Evolutionary conservation across 2,797 vertebrate species (phyloP), one percentile per base, ranked within the genome.

Genomic region (Smutsia gigantea): DNA sequence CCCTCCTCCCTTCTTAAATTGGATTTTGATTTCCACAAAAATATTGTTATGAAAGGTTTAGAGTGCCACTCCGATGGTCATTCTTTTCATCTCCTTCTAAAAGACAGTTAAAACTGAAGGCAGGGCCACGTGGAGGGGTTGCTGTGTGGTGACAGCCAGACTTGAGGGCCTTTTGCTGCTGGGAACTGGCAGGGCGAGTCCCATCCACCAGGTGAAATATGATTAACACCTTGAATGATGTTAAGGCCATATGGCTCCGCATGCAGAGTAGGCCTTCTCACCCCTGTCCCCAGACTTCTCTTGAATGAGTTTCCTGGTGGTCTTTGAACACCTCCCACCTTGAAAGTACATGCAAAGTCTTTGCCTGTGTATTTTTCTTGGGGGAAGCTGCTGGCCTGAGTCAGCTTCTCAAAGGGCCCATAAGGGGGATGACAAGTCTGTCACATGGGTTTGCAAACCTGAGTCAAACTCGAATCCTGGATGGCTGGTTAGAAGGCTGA

Each of bases 11-110:
- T 55, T 79, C 37, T 71, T 69, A 12, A 77, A 29, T n/a, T 57
- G 83, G 42, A n/a, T 71, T 92, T 34, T 53, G 49, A 68, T 72
- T 63, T 87, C 15, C 21, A 81, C 66, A 92, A n/a, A 79, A 19
- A 49, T 34, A 25, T 34, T 13, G 15, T 23, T 53, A n/a, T 5
- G 19, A 21, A 39, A 78, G 8, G 42, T 18, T 63, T 71, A 49
- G 29, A 18, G 7, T 27, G n/a, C 6, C 12, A 18, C 27, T 18
- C 13, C 29, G 14, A 7, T 31, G 59, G 37, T 25, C 4, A 7
- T 2, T 59, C 64, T 37, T 14, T n/a, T 17, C 39, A 31, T 71
- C 8, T 25, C 13, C n/a, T 69, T 77, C 69, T n/a, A 18, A 51
- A 77, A 90, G 59, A 51, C 61, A 15, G 63, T 59, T 49, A n/a